phyloP scores from a whole-genome alignment of 2,888 invertebrate genomes.

The Omphaloscelis lunosa region DNA sequence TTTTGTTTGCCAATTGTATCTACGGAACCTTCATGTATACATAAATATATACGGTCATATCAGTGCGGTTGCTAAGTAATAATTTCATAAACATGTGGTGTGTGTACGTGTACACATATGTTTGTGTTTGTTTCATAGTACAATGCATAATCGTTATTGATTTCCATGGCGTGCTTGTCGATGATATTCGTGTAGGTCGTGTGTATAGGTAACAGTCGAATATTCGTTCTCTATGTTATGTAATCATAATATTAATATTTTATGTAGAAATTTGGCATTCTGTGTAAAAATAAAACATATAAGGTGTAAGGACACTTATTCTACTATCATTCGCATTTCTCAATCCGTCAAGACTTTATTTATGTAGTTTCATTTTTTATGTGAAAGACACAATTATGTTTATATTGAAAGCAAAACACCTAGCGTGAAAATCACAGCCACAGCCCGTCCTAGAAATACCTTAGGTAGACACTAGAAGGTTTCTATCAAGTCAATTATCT shows the following conservation, averaged over 20 bases:
- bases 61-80: slow-evolving; percentile 66
- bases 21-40: slow-evolving; percentile 57
- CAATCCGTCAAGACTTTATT: slow-evolving; percentile 49
- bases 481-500: slow-evolving; percentile 64
- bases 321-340: slow-evolving; percentile 58
- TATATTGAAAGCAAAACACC: slow-evolving; percentile 71
- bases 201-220: slow-evolving; percentile 58
- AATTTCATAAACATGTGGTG: slow-evolving; percentile 62
- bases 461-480: slow-evolving; percentile 55
- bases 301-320: slow-evolving; percentile 54
- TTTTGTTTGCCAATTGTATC: slow-evolving; percentile 33
- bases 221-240: slow-evolving; percentile 60
- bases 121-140: slow-evolving; percentile 67
- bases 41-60: slow-evolving; percentile 58
- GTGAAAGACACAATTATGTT: slow-evolving; percentile 45
- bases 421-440: slow-evolving; percentile 78
- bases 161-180: slow-evolving; percentile 75
- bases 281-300: slow-evolving; percentile 59
- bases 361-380: slow-evolving; percentile 41
- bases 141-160: slow-evolving; percentile 71
- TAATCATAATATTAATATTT: slow-evolving; percentile 62
- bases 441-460: slow-evolving; percentile 70
- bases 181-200: slow-evolving; percentile 73
- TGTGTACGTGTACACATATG: slow-evolving; percentile 61
- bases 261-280: slow-evolving; percentile 61